Evolutionary conservation across 2,888 invertebrate genomes (phyloP).

Genomic region (Drosophila subsilvestris): DNA sequence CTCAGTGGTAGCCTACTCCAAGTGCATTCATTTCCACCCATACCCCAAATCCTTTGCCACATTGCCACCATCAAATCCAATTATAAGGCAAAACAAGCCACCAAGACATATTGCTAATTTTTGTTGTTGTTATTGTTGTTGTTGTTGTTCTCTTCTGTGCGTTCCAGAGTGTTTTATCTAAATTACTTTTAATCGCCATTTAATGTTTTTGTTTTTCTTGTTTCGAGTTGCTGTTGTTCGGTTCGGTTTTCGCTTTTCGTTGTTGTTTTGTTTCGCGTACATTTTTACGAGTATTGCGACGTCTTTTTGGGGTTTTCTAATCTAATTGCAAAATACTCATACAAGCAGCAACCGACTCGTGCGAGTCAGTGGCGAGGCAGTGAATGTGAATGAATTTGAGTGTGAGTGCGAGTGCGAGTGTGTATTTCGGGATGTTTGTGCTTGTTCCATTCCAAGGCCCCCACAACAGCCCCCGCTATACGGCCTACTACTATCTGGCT

Average conservation of each 20-base stretch:
- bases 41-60: too few species aligned
- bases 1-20: too few species aligned
- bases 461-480: slow-evolving; percentile 12
- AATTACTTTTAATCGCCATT: slow-evolving; percentile 80
- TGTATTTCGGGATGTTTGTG: slow-evolving; percentile 57
- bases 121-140: slow-evolving; percentile 10
- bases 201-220: slow-evolving; percentile 80
- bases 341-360: slow-evolving; percentile 42
- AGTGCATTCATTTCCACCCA: background rate
- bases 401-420: slow-evolving; percentile 13
- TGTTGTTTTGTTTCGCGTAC: slow-evolving; percentile 45
- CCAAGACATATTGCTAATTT: slow-evolving; percentile 25
- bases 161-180: slow-evolving; percentile 72
- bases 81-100: background rate
- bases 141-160: slow-evolving; percentile 45
- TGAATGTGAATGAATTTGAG: slow-evolving; percentile 12
- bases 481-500: slow-evolving; percentile 26
- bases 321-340: slow-evolving; percentile 75
- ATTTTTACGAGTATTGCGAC: slow-evolving; percentile 62
- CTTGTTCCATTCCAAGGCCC: slow-evolving; percentile 69
- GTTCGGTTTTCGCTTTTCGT: background rate
- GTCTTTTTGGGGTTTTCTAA: slow-evolving; percentile 71
- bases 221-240: slow-evolving; percentile 26
- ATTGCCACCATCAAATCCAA: too few species aligned
- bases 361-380: slow-evolving; percentile 1